phyloP scores from a whole-genome alignment of 1,140 invertebrate species.

The Paraescarpia echinospica region DNA sequence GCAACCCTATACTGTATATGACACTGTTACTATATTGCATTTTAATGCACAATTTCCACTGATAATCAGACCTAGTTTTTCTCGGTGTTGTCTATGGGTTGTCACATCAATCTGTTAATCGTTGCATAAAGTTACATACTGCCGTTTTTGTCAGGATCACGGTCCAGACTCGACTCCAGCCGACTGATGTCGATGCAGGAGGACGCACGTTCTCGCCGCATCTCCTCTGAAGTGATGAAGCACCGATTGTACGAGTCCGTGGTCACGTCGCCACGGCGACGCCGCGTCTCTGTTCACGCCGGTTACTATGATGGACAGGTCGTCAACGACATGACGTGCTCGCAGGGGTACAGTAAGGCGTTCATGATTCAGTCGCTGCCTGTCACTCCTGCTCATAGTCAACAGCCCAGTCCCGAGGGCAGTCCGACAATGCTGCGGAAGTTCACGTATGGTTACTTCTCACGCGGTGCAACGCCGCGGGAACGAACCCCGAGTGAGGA shows the following conservation, averaged over 20 bases:
- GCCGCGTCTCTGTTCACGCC: conserved; percentile 24
- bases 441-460: conserved; percentile 25
- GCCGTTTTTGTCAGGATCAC: neutral
- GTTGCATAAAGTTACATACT: too few species aligned
- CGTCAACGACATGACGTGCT: neutral
- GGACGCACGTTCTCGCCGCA: conserved; percentile 27
- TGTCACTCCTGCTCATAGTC: conserved; percentile 26
- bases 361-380: conserved; percentile 29
- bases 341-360: conserved; percentile 13
- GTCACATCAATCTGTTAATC: too few species aligned
- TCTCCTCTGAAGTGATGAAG: conserved; percentile 33
- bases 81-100: too few species aligned
- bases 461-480: conserved; percentile 25
- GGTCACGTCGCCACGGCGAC: conserved; percentile 25
- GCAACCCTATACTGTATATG: too few species aligned
- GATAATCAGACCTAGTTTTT: too few species aligned
- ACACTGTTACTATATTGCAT: too few species aligned
- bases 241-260: conserved; percentile 30
- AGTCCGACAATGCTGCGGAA: conserved; percentile 22
- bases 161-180: conserved; percentile 16
- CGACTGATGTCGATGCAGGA: conserved; percentile 32
- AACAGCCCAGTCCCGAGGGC: conserved; percentile 7
- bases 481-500: conserved; percentile 25
- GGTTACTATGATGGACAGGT: neutral
- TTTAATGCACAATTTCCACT: too few species aligned